These are phyloP conservation scores for Phataginus tetradactyla DNA, from an alignment of 2,797 vertebrate species.

Conservation along the genomic window DNA sequence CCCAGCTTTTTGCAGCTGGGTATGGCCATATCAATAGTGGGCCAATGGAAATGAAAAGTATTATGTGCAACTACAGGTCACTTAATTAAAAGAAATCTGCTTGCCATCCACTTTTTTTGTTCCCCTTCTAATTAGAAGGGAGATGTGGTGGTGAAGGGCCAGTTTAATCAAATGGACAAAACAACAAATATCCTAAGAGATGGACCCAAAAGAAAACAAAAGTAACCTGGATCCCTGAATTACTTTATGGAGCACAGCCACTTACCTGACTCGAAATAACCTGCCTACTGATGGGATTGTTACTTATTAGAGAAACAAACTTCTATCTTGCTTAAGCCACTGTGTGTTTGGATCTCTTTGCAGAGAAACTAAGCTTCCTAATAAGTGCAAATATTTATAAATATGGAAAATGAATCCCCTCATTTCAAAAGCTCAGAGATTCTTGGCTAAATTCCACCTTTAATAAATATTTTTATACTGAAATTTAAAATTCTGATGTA, in stretches of 20 bases:
- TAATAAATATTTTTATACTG: conserved; percentile 19
- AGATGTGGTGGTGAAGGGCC: neutral
- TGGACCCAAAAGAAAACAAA: neutral
- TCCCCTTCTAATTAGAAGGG: neutral
- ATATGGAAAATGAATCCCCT: neutral
- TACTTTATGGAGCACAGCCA: neutral
- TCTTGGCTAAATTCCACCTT: conserved; percentile 23
- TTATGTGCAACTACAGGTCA: neutral
- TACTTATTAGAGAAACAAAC: neutral
- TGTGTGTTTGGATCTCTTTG: neutral
- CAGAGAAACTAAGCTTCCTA: neutral
- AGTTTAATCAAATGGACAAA: conserved; percentile 13
- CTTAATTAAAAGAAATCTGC: neutral
- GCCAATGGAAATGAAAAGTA: neutral
- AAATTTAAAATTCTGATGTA: neutral
- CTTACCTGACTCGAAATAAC: neutral
- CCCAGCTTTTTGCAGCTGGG: neutral
- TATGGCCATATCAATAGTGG: neutral
- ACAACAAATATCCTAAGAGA: neutral
- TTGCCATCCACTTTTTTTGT: neutral
- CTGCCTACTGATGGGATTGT: neutral
- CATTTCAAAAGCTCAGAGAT: neutral
- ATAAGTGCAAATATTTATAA: conserved; percentile 14
- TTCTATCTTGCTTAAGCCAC: neutral
- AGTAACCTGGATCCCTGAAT: neutral